Percentiles rank a stretch among this genome's conserved stretches.
These are phyloP conservation scores for Melozone crissalis DNA, from an alignment of 2,113 vertebrate genomes.

Conservation along the genomic window DNA sequence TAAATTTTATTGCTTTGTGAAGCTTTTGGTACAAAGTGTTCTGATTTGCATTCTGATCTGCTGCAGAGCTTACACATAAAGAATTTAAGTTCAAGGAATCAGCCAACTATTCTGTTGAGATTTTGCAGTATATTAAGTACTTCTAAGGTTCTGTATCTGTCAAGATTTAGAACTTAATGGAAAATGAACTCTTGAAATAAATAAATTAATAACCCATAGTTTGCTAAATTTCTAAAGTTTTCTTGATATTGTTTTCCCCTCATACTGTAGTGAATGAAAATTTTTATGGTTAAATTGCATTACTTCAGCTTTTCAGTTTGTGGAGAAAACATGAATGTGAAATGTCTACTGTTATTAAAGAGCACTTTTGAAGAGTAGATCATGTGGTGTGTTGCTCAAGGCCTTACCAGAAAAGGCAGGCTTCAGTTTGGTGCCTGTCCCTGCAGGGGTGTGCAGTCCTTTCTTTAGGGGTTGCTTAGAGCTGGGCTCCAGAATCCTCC, in stretches of 20 bases:
- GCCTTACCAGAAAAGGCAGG: neutral
- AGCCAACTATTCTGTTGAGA: neutral
- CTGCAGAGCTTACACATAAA: neutral
- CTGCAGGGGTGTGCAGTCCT: neutral
- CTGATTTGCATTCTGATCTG: neutral
- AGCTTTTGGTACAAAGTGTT: neutral
- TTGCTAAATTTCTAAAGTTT: neutral
- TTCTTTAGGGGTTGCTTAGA: neutral
- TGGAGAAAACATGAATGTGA: neutral
- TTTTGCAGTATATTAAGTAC: neutral
- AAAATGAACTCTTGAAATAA: neutral
- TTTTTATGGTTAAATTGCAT: neutral
- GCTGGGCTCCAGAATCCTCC: neutral
- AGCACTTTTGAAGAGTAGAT: neutral
- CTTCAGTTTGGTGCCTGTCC: neutral
- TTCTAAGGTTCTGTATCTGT: neutral
- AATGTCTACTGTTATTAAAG: neutral
- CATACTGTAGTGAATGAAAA: neutral
- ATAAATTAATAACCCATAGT: neutral
- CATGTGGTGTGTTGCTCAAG: neutral
- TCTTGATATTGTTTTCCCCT: neutral
- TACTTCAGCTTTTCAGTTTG: conserved; percentile 15
- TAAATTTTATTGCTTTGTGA: neutral
- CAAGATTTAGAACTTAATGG: neutral
- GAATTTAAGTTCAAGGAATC: neutral